Conservation (phyloP, 2,888 invertebrate genomes). For the Neoitamus cyanurus region DNA sequence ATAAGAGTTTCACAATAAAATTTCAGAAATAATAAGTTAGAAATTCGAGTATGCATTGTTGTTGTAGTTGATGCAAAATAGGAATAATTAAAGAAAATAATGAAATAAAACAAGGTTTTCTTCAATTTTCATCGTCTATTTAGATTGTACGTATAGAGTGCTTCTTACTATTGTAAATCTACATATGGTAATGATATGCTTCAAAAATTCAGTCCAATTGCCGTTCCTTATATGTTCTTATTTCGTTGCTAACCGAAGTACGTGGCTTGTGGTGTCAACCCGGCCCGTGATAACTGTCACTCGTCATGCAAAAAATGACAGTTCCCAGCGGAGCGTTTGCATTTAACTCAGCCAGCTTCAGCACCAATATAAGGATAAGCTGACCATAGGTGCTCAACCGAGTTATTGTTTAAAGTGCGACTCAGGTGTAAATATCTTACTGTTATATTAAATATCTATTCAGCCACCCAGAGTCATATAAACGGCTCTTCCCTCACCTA, state of each 20-base stretch:
- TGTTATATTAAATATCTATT: background rate
- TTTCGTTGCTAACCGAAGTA: background rate
- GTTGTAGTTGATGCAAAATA: too few species aligned
- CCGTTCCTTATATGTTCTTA: too few species aligned
- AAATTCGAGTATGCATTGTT: too few species aligned
- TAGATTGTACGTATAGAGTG: too few species aligned
- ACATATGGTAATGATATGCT: too few species aligned
- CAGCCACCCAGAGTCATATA: background rate
- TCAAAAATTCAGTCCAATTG: too few species aligned
- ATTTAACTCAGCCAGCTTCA: background rate
- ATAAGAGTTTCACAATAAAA: too few species aligned
- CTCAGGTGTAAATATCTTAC: background rate
- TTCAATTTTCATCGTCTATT: too few species aligned
- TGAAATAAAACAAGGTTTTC: too few species aligned
- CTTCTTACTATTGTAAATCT: too few species aligned
- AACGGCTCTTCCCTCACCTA: background rate
- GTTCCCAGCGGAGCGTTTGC: background rate
- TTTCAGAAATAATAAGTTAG: too few species aligned
- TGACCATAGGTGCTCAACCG: background rate
- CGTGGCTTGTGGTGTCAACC: background rate
- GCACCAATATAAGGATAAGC: background rate
- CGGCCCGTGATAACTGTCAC: background rate
- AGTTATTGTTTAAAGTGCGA: background rate
- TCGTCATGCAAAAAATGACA: background rate
- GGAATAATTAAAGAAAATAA: too few species aligned